Base-by-base conservation (phyloP, 2,113 vertebrate genomes). In the Syngnathus scovelli region DNA sequence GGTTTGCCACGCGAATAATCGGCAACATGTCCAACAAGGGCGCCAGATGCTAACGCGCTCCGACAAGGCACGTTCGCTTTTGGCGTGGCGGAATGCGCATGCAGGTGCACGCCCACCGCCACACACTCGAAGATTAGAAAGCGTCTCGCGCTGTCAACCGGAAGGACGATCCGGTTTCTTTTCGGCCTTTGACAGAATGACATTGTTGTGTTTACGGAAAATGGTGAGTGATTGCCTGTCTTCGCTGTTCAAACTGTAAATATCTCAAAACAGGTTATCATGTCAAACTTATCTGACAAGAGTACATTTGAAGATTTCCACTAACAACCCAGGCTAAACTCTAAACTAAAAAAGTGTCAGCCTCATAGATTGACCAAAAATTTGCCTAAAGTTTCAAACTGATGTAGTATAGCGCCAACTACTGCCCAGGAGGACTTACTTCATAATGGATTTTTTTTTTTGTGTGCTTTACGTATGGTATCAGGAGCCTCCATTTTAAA, bases 1-100 rank as follows among this genome's bases (percentile, higher is more conserved):
- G 78, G 76, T 83, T 85, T 85, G 75, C 80, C 84, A 83, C 86
- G 84, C 83, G 84, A 85, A 85, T 89, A 84, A 87, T 84, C 78
- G 56, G 7, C 56, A 77, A 78, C 84, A 80, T 74, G 87, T 88
- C 79, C 82, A 81, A 80, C 72, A 64, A 81, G 48, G 48, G 19
- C 2, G 70, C 80, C 76, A 85, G 83, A 90, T 79, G 84, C 78
- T 87, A 86, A 90, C 82, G 18, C 52, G 62, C 61, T 78, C 73
- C 80, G 87, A 88, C 84, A 88, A 68, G 66, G 78, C 72, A 74
- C 65, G 74, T 69, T 74, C 39, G 85, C 89, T 88, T 85, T 87
- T 78, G 83, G 87, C 85, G 73, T 85, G 86, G 79, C 72, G 61
- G 71, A 68, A 68, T 62, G 10, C 55, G 79, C 66, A 39, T 58